Base-by-base conservation (phyloP, 2,888 invertebrate species). In the Diarsia dahlii region DNA sequence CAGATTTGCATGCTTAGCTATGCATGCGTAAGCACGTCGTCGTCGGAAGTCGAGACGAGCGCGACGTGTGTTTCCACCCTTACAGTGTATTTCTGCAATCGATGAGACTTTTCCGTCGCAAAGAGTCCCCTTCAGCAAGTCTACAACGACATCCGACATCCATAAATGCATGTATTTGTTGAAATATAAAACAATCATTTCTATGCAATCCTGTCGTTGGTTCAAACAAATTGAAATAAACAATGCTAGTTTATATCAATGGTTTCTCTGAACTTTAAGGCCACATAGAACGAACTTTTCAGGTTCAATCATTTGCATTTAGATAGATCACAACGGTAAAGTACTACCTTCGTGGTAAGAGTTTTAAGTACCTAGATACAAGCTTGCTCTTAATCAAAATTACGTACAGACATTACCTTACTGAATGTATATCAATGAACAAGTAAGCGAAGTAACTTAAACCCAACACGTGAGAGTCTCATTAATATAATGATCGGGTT, bases 401-500 rank as follows among this genome's bases (percentile, higher is more conserved):
- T 80, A 71, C 15, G 39, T 34, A 56, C 54, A 23, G 8, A 73
- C 18, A 60, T 60, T 64, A 67, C 39, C 20, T 23, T 23, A 64
- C 54, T 71, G 48, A 65, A 71, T 48, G 28, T 69, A 56, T 39
- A 78, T 66, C 58, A 62, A 56, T 63, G 45, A 81, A 78, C 63
- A 74, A 78, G 63, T 64, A 50, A 71, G 65, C 75, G 70, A 79
- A 71, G 56, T 71, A 76, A 80, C 80, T 82, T 83, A 56, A 78
- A 75, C 81, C 86, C 86, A 84, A 87, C 87, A 88, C 87, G 87
- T 88, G 85, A 84, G 84, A 84, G 77, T 83, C 87, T 89, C 89
- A 91, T 91, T 91, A 91, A 91, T 91, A 89, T 90, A 92, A 90
- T 89, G 88, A 91, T 89, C 85, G 85, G 88, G 88, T 90, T 90